These are phyloP conservation scores for Leptinotarsa peninsularis DNA, from an alignment of 2,888 invertebrate species.

Conservation along the genomic window DNA sequence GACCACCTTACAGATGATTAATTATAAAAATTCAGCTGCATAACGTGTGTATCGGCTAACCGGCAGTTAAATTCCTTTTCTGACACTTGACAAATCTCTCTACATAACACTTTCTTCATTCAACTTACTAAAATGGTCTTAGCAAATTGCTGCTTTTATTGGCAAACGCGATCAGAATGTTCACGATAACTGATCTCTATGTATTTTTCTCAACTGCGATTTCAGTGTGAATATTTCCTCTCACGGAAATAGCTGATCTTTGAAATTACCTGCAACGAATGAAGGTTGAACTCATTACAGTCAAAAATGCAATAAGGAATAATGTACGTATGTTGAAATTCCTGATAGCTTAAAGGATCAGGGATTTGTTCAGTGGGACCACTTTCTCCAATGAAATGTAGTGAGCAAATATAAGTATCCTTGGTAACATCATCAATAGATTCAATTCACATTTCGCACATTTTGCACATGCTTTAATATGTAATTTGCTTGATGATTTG, in stretches of 20 bases:
- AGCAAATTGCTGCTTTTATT: conserved; percentile 47
- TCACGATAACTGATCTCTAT: conserved; percentile 16
- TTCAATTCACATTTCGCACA: no score
- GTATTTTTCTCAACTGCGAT: conserved; percentile 2
- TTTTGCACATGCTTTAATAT: no score
- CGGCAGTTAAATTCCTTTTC: conserved; percentile 60
- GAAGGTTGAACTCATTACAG: no score
- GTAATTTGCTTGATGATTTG: no score
- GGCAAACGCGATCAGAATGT: conserved; percentile 45
- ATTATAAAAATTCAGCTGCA: conserved; percentile 63
- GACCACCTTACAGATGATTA: conserved; percentile 65
- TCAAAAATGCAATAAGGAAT: no score
- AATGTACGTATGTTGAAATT: no score
- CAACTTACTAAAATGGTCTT: conserved; percentile 54
- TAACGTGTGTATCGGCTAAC: conserved; percentile 63
- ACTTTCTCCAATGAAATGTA: no score
- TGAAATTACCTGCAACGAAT: neutral
- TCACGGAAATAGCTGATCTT: neutral
- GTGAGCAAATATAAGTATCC: no score
- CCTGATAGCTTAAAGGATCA: no score
- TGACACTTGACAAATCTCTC: conserved; percentile 61
- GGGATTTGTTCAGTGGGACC: no score
- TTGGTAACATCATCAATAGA: no score
- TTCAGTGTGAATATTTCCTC: neutral
- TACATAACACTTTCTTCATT: conserved; percentile 60